Evolutionary conservation across 1,140 invertebrate species (phyloP).

Genomic region (Diachasmimorpha longicaudata): DNA sequence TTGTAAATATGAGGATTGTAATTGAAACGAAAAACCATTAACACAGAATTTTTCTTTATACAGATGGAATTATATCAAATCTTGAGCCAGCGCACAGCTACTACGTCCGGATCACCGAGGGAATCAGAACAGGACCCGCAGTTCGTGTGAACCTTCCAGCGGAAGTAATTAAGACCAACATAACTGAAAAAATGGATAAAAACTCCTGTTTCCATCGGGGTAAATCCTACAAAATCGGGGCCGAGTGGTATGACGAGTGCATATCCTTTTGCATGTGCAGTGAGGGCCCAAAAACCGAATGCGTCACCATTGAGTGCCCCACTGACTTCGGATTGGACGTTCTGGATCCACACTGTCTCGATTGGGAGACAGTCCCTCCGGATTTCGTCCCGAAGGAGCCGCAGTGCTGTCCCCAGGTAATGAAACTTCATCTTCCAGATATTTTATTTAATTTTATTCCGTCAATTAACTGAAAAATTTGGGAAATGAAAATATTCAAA

Average conservation of each 20-base stretch:
- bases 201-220: conserved; percentile 66
- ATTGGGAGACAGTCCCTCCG: conserved; percentile 81
- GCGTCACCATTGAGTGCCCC: conserved; percentile 81
- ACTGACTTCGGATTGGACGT: conserved; percentile 82
- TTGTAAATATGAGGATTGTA: too few relatives aligned
- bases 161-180: conserved; percentile 53
- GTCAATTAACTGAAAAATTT: too few relatives aligned
- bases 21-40: too few relatives aligned
- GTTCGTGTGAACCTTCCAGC: conserved; percentile 51
- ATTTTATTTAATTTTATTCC: too few relatives aligned
- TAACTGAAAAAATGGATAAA: conserved; percentile 51
- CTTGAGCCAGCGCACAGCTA: conserved; percentile 56
- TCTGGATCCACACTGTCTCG: conserved; percentile 80
- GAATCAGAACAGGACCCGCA: conserved; percentile 41
- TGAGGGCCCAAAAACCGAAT: conserved; percentile 64
- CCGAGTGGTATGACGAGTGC: conserved; percentile 77
- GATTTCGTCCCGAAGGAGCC: conserved; percentile 76
- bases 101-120: conserved; percentile 53
- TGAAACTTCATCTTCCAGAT: neutral
- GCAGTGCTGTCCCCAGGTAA: conserved; percentile 77
- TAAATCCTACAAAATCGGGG: conserved; percentile 63
- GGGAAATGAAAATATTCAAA: neutral
- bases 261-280: conserved; percentile 74
- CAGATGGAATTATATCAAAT: conserved; percentile 53
- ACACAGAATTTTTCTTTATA: neutral